phyloP scores from a whole-genome alignment of 2,113 vertebrate species.

The Xenopus laevis region DNA sequence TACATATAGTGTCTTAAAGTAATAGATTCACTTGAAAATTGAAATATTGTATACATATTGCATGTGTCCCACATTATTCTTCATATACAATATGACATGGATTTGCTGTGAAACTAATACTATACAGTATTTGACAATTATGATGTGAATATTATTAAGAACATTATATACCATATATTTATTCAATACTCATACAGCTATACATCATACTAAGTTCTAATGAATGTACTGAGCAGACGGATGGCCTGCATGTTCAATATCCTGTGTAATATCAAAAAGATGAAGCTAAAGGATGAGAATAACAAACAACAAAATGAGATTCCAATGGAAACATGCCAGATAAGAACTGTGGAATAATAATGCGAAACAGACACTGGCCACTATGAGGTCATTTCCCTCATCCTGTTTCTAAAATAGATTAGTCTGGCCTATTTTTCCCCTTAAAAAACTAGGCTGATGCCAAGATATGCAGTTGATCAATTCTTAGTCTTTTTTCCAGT shows the following conservation, averaged over 20 bases:
- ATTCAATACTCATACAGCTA: too few relatives aligned
- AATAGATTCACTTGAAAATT: too few relatives aligned
- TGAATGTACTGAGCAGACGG: background rate
- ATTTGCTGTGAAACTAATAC: too few relatives aligned
- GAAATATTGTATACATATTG: too few relatives aligned
- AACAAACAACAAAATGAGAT: conserved; percentile 6
- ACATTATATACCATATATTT: too few relatives aligned
- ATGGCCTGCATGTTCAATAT: conserved; percentile 6
- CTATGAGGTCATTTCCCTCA: conserved; percentile 39
- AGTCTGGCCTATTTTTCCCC: conserved; percentile 1
- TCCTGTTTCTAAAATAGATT: conserved; percentile 31
- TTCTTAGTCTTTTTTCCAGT: conserved; percentile 2
- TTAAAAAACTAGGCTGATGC: conserved; percentile 13
- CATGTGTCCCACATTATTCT: too few relatives aligned
- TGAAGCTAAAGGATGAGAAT: conserved; percentile 8
- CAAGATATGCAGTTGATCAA: conserved; percentile 35
- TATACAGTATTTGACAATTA: too few relatives aligned
- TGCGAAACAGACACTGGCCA: conserved; percentile 16
- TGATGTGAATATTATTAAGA: too few relatives aligned
- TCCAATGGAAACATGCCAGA: conserved; percentile 25
- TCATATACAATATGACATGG: too few relatives aligned
- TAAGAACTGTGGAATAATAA: conserved; percentile 22
- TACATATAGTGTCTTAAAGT: too few relatives aligned
- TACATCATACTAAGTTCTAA: background rate
- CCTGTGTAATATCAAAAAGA: conserved; percentile 26